These are phyloP conservation scores for Callaeas wilsoni DNA, from an alignment of 2,113 vertebrate genomes.

Conservation along the genomic window DNA sequence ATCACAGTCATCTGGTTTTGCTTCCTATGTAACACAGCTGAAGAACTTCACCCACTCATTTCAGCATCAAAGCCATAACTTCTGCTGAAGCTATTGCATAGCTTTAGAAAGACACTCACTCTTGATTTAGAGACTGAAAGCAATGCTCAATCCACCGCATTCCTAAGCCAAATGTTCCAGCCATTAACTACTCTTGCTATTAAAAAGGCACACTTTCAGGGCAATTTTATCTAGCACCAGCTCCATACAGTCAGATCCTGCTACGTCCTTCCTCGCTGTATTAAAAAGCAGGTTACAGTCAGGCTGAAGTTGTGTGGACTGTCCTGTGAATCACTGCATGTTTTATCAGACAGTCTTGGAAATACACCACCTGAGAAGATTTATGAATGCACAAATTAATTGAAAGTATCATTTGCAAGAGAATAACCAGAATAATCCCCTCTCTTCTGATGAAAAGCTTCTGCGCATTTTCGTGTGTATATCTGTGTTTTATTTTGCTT, in stretches of 20 bases:
- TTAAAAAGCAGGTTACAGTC: not conserved
- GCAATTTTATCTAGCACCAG: not conserved
- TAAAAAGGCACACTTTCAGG: conserved; percentile 11
- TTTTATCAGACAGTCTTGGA: not conserved
- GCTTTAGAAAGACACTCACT: conserved; percentile 19
- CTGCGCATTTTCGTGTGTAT: not conserved
- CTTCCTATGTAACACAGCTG: conserved; percentile 38
- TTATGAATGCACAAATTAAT: not conserved
- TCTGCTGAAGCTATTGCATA: conserved; percentile 22
- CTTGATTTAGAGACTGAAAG: conserved; percentile 52
- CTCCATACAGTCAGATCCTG: not conserved
- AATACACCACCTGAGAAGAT: not conserved
- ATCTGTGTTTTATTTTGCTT: not conserved
- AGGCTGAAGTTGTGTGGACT: not conserved
- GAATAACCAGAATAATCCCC: not conserved
- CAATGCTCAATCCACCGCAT: not conserved
- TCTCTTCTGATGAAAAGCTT: not conserved
- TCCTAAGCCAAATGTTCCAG: conserved; percentile 40
- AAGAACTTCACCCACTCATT: conserved; percentile 50
- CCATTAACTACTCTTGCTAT: conserved; percentile 16
- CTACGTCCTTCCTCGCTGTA: accelerated
- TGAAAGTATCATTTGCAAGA: not conserved
- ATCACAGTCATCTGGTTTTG: conserved; percentile 36
- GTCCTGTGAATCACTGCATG: not conserved
- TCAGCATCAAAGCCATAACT: conserved; percentile 40